Conservation (phyloP, 2,113 vertebrate species). For the Psittacus erithacus region DNA sequence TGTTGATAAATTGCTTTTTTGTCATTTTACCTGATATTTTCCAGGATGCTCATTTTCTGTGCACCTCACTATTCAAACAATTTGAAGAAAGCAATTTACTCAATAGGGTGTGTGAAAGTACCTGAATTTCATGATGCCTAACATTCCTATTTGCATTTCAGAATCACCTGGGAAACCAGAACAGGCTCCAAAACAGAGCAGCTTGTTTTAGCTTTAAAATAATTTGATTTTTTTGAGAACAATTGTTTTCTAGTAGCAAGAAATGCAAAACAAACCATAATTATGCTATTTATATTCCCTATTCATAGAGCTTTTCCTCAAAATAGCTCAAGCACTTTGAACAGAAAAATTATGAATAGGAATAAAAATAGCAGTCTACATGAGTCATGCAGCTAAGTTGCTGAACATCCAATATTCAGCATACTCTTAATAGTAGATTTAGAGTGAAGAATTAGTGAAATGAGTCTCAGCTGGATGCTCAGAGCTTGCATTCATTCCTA, state of each 20-base stretch:
- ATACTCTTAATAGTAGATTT: slow-evolving; percentile 36
- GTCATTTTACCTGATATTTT: background rate
- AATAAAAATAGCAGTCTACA: slow-evolving; percentile 55
- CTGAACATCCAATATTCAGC: slow-evolving; percentile 33
- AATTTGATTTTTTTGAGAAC: background rate
- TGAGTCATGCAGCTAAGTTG: slow-evolving; percentile 53
- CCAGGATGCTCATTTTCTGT: background rate
- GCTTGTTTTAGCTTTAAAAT: slow-evolving; percentile 14
- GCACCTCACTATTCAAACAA: background rate
- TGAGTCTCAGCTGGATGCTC: slow-evolving; percentile 6
- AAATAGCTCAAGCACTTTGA: slow-evolving; percentile 54
- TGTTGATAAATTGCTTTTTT: background rate
- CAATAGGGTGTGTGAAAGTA: background rate
- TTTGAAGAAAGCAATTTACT: slow-evolving; percentile 27
- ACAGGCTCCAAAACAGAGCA: background rate
- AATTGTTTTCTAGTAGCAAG: slow-evolving; percentile 61
- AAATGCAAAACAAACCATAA: slow-evolving; percentile 55
- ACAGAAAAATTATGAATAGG: slow-evolving; percentile 64
- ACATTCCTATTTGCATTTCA: slow-evolving; percentile 22
- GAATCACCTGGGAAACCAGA: slow-evolving; percentile 10
- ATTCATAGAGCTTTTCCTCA: slow-evolving; percentile 58
- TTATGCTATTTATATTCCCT: slow-evolving; percentile 60
- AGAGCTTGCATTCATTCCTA: background rate
- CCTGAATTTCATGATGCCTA: background rate
- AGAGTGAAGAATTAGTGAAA: background rate